Base-by-base conservation (phyloP, 2,888 invertebrate genomes). In the Halictus quadricinctus region DNA sequence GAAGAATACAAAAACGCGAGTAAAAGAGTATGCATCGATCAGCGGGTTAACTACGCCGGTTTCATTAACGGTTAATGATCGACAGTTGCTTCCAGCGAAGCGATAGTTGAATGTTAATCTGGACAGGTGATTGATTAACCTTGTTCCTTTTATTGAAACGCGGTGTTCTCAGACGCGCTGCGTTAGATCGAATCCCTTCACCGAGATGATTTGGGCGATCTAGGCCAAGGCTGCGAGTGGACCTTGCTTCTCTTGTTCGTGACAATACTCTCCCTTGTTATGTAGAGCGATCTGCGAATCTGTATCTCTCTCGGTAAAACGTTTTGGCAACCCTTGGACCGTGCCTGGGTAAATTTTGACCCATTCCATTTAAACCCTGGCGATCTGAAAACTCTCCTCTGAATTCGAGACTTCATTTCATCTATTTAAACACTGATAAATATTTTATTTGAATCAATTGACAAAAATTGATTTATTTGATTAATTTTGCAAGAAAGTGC, bases 211-310 rank as follows among this genome's bases (percentile, higher is more conserved):
- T 87, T 87, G 85, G 76, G 54, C 80, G 72, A 91, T 89, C 75
- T 81, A 88, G 90, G 90, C 83, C 91, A 91, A 89, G 91, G 91
- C 41, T 75, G 70, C 2, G 21, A 78, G 70, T n/a, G 64, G 64
- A 81, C 85, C 87, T 90, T 89, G 72, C 41, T 43, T 43, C 66
- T 87, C 72, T 82, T 76, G 69, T 77, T 82, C 48, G 80, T 79
- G 84, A 88, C 84, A 87, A 91, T 84, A 72, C 75, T 78, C 84
- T 87, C 80, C 76, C 76, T 86, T 86, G 86, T 76, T 29, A 41
- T 79, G 79, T 79, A 66, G 75, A 83, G 66, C 70, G 48, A 76
- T 60, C 66, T 36, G 36, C 10, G 1, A 50, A 50, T 36, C 18
- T 29, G 29, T 73, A 1, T 69, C 41, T 69, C 21, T 29, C 3